Base-by-base conservation (phyloP, 1,140 invertebrate species). In the Drosophila orosa region DNA sequence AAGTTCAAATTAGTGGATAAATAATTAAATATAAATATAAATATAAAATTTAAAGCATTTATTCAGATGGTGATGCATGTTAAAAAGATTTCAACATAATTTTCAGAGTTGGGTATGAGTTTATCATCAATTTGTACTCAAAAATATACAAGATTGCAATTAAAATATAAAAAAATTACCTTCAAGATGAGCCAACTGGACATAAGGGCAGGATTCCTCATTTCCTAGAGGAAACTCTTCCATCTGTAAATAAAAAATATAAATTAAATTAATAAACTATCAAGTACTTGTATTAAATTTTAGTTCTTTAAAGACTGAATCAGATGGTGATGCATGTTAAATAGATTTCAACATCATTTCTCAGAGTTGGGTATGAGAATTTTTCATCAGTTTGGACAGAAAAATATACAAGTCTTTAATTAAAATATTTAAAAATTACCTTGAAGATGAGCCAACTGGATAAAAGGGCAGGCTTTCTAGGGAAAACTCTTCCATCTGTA, bases 51-150 rank as follows among this genome's bases (percentile, higher is more conserved):
- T 12, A 5, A 8, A 24, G 17, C 1, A 2, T 39, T 47, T 31
- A 33, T 42, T 79, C 78, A 79, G 78, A 79, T 80, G 78, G 78
- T 80, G 78, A 80, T 80, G 78, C 78, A 80, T 74, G 78, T 80
- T 75, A 69, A 69, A 47, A 27, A 35, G 35, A 72, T 78, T 73
- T 78, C 74, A 78, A 78, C 76, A 78, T 73, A 27, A 56, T 50
- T 73, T 22, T 78, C 66, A 55, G 67, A 45, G 15, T 78, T 78
- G 12, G 29, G 74, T 69, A 76, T 77, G 74, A 52, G 50, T 44
- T 37, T 73, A 24, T 74, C 67, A 73, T 73, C 56, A 73, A 33
- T 33, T 59, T 22, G 9, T n/a, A n/a, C n/a, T n/a, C n/a, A 4
- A 10, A 45, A 25, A 27, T 17, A 25, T 0, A 22, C 15, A 35